A percentile compares a stretch with the other conserved stretches of the same genome.
These are phyloP conservation scores for Lanius ludovicianus DNA, from an alignment of 2,113 vertebrate genomes.

Conservation along the genomic window DNA sequence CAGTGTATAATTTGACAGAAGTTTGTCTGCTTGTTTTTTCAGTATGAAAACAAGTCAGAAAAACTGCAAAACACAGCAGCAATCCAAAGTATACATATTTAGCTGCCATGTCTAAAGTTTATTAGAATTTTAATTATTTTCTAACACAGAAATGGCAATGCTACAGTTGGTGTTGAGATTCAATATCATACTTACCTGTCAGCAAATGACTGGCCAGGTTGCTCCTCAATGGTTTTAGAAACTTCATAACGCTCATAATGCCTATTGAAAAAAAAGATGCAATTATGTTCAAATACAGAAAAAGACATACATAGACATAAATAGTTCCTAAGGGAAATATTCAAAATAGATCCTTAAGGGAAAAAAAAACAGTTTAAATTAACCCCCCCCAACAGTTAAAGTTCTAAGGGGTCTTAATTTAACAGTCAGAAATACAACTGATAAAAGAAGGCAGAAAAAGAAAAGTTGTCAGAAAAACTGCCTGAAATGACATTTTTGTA, in stretches of 20 bases:
- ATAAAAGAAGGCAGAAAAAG: not conserved
- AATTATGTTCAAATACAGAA: not conserved
- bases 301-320: not conserved
- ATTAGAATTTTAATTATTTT: not conserved
- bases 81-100: not conserved
- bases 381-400: not conserved
- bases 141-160: not conserved
- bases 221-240: conserved; percentile 46
- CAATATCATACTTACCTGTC: conserved; percentile 25
- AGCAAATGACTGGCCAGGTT: not conserved
- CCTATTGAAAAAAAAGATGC: not conserved
- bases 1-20: not conserved
- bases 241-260: conserved; percentile 52
- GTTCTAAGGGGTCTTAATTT: not conserved
- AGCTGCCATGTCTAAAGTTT: not conserved
- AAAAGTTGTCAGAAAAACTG: not conserved
- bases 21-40: not conserved
- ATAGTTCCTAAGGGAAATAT: not conserved
- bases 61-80: not conserved
- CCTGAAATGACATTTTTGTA: not conserved
- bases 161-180: not conserved
- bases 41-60: not conserved
- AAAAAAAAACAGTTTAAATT: not conserved
- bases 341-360: not conserved
- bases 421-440: not conserved